phyloP scores from a whole-genome alignment of 2,888 invertebrate species.

The Melipona beecheii region DNA sequence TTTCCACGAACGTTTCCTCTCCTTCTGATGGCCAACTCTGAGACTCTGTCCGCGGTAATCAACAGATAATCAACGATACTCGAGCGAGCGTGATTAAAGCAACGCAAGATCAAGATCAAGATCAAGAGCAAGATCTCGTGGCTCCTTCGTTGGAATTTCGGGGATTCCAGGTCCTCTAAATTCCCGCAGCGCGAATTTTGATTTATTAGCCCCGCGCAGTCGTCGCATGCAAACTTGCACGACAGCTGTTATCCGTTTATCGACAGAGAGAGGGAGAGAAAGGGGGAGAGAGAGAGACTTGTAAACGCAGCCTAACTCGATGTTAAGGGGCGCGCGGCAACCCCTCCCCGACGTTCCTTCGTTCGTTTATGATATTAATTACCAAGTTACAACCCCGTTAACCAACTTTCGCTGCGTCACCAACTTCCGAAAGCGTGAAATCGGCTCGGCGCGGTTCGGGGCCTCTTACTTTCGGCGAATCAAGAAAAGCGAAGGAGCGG shows the following conservation, averaged over 20 bases:
- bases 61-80: not conserved
- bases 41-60: not conserved
- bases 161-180: not conserved
- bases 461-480: conserved; percentile 5
- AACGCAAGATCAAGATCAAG: not conserved
- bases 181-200: too few relatives aligned
- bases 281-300: not conserved
- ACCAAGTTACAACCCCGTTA: conserved; percentile 33
- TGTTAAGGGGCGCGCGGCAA: conserved; percentile 7
- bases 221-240: not conserved
- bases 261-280: not conserved
- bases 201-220: too few relatives aligned
- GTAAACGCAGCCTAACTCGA: conserved; percentile 1
- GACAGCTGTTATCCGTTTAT: not conserved
- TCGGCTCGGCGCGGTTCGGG: not conserved
- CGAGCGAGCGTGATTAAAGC: not conserved
- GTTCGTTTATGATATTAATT: conserved; percentile 53
- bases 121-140: not conserved
- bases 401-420: conserved; percentile 43
- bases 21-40: not conserved
- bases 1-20: not conserved
- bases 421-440: conserved; percentile 13
- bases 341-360: conserved; percentile 17
- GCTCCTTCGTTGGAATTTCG: not conserved
- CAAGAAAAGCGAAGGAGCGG: not conserved